A percentile compares a stretch with the other conserved stretches of the same genome.
These are phyloP conservation scores for Calycopis cecrops DNA, from an alignment of 1,140 invertebrate genomes.

Conservation along the genomic window DNA sequence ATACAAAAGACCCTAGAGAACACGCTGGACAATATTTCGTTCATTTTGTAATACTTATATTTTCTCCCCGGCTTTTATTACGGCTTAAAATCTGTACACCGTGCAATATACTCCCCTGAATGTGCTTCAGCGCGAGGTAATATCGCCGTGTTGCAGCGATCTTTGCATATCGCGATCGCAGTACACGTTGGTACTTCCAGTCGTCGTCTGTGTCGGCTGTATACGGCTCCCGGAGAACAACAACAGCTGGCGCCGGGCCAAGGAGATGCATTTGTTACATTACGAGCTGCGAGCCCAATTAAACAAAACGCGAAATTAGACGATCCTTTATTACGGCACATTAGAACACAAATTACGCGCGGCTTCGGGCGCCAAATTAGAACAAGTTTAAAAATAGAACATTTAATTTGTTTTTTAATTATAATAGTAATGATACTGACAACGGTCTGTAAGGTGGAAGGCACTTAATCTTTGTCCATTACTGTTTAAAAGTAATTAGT, in stretches of 20 bases:
- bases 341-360: neutral
- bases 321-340: neutral
- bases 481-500: no score
- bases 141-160: constrained; percentile 22
- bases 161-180: constrained; percentile 31
- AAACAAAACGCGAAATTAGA: constrained; percentile 16
- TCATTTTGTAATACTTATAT: constrained; percentile 6
- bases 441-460: no score
- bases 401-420: no score
- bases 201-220: constrained; percentile 21
- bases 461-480: no score
- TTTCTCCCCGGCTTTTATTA: constrained; percentile 1
- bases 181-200: constrained; percentile 19
- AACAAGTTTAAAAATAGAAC: no score
- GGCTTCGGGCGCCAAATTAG: neutral
- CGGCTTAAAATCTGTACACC: constrained; percentile 2
- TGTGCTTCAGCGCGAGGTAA: constrained; percentile 10
- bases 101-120: constrained; percentile 6
- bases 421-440: no score
- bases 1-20: no score
- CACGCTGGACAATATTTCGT: neutral
- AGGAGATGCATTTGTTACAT: constrained; percentile 23
- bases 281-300: constrained; percentile 8
- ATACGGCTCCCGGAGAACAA: constrained; percentile 22
- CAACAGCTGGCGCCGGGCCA: constrained; percentile 24